Conservation (phyloP, 2,888 invertebrate species). For the Philhelius pedissequus region DNA sequence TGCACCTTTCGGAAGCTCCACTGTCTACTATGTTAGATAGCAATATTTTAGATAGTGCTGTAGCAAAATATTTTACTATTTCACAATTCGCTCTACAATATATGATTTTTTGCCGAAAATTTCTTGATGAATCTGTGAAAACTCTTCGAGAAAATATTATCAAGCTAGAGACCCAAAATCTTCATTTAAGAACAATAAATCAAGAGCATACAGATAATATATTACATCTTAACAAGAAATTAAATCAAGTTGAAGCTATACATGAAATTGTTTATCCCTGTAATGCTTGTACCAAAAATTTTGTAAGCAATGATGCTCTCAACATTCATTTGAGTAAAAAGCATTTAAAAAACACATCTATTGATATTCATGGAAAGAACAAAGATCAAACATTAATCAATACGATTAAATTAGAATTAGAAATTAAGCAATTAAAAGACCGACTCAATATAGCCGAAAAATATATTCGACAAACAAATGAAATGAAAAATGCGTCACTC, state of each 20-base stretch:
- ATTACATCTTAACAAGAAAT: slow-evolving; percentile 75
- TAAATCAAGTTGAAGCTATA: slow-evolving; percentile 76
- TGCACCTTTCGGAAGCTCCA: slow-evolving; percentile 76
- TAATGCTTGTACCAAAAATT: slow-evolving; percentile 77
- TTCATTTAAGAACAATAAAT: slow-evolving; percentile 71
- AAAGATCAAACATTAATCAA: slow-evolving; percentile 80
- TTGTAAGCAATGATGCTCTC: slow-evolving; percentile 77
- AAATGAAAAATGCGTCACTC: slow-evolving; percentile 43
- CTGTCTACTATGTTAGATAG: slow-evolving; percentile 75
- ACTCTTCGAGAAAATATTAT: slow-evolving; percentile 73
- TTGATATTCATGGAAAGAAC: slow-evolving; percentile 70
- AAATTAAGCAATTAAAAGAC: slow-evolving; percentile 84
- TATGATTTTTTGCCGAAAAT: slow-evolving; percentile 76
- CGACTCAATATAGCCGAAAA: slow-evolving; percentile 82
- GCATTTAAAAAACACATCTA: slow-evolving; percentile 69
- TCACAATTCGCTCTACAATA: slow-evolving; percentile 77
- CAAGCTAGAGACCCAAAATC: slow-evolving; percentile 73
- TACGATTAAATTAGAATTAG: slow-evolving; percentile 83
- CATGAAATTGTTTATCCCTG: slow-evolving; percentile 77
- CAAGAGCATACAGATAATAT: slow-evolving; percentile 75
- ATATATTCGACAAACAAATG: slow-evolving; percentile 76
- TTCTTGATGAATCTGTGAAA: slow-evolving; percentile 75
- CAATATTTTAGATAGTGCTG: slow-evolving; percentile 77
- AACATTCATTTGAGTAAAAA: slow-evolving; percentile 76
- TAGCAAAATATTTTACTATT: slow-evolving; percentile 77